phyloP scores from a whole-genome alignment of 2,888 invertebrate genomes.

The Nudaria mundana region DNA sequence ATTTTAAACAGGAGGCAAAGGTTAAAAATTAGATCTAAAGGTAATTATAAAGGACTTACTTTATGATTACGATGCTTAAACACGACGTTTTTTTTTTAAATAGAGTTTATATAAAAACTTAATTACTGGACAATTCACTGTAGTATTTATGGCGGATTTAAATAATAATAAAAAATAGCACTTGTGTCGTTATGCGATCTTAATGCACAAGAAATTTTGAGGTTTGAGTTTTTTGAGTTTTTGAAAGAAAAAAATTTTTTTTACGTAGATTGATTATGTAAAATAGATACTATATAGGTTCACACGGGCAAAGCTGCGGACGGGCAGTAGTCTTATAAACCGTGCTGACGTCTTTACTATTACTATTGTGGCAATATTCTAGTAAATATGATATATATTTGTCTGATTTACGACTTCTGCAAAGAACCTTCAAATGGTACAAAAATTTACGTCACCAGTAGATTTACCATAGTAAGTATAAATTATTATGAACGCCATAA shows the following conservation, averaged over 20 bases:
- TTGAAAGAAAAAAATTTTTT: no score
- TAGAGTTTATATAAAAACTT: no score
- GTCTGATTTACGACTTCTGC: neutral
- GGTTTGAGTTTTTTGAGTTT: neutral
- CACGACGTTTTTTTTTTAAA: no score
- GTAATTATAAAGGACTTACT: no score
- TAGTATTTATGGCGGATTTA: no score
- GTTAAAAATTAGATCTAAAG: neutral
- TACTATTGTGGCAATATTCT: neutral
- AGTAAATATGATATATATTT: neutral
- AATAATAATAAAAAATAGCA: no score
- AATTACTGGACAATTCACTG: no score
- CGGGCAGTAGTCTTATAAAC: neutral
- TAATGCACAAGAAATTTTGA: no score
- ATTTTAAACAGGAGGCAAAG: neutral
- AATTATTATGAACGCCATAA: neutral
- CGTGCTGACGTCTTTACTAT: neutral
- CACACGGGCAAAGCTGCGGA: neutral
- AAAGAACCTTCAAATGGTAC: constrained; percentile 1
- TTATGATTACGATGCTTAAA: neutral
- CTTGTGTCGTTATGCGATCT: no score
- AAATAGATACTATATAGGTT: neutral
- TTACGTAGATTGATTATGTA: neutral
- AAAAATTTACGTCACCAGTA: constrained; percentile 2
- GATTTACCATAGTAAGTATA: neutral